Conservation (phyloP, 1,140 invertebrate genomes). For the Hypothenemus hampei region DNA sequence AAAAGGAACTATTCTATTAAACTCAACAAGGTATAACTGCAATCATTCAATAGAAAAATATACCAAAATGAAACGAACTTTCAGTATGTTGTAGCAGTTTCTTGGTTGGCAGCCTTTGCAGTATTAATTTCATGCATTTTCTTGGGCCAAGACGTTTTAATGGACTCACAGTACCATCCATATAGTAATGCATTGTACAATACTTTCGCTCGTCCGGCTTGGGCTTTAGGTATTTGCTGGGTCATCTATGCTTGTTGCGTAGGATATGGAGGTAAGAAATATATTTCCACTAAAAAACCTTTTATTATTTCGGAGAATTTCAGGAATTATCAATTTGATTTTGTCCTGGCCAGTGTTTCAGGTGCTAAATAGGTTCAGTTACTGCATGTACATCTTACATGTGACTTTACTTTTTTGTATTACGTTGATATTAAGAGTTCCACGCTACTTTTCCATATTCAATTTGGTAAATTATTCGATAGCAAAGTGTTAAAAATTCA, state of each 20-base stretch:
- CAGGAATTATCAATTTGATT: conserved; percentile 17
- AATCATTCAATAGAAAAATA: no score
- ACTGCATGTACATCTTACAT: conserved; percentile 17
- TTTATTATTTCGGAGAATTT: no score
- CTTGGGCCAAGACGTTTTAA: background rate
- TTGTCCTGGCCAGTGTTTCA: conserved; percentile 12
- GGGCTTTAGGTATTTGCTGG: conserved; percentile 5
- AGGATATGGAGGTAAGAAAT: conserved; percentile 11
- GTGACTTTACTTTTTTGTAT: background rate
- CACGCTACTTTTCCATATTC: background rate
- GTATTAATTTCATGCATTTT: conserved; percentile 3
- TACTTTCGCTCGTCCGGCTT: conserved; percentile 3
- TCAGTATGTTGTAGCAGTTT: background rate
- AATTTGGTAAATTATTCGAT: background rate
- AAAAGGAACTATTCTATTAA: no score
- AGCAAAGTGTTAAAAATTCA: background rate
- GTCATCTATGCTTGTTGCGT: conserved; percentile 9
- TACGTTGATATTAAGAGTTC: background rate
- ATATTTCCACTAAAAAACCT: no score
- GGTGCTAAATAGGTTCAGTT: conserved; percentile 13
- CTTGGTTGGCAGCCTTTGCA: background rate
- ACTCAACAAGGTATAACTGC: no score
- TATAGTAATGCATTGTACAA: conserved; percentile 3
- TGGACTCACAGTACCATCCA: background rate
- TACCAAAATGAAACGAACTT: no score